Evolutionary conservation across 2,888 invertebrate genomes (phyloP), one percentile per base, ranked within the genome.

Genomic region (Apomyelois bistriatella): DNA sequence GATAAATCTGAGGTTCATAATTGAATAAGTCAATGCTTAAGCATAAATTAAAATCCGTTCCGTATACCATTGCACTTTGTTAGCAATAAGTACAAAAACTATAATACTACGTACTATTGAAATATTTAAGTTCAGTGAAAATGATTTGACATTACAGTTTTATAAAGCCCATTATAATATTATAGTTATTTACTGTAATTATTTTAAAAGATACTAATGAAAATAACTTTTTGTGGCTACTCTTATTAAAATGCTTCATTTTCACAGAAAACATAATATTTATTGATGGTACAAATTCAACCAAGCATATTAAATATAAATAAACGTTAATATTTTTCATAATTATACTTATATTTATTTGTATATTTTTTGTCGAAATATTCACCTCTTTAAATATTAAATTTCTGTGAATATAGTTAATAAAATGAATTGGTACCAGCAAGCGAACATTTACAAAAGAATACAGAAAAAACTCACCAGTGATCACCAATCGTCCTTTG

Each of bases 401-500:
- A n/a, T n/a, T n/a, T n/a, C n/a, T n/a, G n/a, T n/a, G n/a, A n/a
- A n/a, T n/a, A n/a, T n/a, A n/a, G n/a, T 22, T 2, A 22, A 5
- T 5, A 22, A 5, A 13, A 37, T 52, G 43, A 52, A 52, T 52
- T 37, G 6, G 38, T 55, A 49, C 52, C 54, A 55, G 43, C 46
- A 10, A 52, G 30, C 46, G 17, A 16, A 51, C n/a, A n/a, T n/a
- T n/a, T n/a, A n/a, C n/a, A 42, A 49, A 52, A 12, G 49, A 53
- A 46, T 53, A 55, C 38, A 12, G 48, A 68, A 58, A 53, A 47
- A 59, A 79, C 96, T 94, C 93, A 98, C 98, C 97, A 89, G 98
- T 97, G 87, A 98, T 97, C 87, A 98, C 98, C 70, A 98, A 92
- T 74, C 97, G 93, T 86, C 98, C 98, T 81, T 97, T 97, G 55